A percentile compares a stretch with the other conserved stretches of the same genome.
These are phyloP conservation scores for Catocala fraxini DNA, from an alignment of 2,888 invertebrate genomes.

Conservation along the genomic window DNA sequence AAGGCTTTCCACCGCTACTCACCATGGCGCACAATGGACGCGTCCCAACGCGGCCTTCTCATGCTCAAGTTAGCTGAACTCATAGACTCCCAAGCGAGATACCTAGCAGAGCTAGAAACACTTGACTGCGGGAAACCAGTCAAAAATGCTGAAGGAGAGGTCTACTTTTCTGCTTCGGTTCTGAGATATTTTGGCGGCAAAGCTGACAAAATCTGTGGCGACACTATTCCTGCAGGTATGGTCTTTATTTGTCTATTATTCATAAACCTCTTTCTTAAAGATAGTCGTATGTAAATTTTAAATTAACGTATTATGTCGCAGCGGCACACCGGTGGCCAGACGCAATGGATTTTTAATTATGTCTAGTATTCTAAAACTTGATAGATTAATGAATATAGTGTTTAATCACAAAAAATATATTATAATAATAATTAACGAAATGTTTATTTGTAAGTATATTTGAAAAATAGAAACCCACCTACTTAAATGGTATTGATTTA, in stretches of 20 bases:
- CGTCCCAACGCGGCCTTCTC: conserved; percentile 92
- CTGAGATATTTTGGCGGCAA: conserved; percentile 96
- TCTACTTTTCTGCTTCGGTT: conserved; percentile 88
- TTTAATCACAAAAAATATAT: too few species aligned
- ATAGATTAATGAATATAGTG: too few species aligned
- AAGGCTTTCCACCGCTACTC: conserved; percentile 92
- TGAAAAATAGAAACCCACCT: too few species aligned
- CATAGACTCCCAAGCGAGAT: conserved; percentile 91
- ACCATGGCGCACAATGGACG: conserved; percentile 94
- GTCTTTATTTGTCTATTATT: neutral
- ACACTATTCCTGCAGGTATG: conserved; percentile 90
- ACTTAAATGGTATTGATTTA: too few species aligned
- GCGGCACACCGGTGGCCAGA: too few species aligned
- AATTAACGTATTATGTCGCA: too few species aligned
- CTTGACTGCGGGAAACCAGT: conserved; percentile 98
- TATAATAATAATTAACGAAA: too few species aligned
- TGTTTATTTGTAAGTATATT: too few species aligned
- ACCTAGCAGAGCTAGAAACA: conserved; percentile 96
- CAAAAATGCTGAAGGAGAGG: conserved; percentile 90
- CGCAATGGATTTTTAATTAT: too few species aligned
- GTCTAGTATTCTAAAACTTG: too few species aligned
- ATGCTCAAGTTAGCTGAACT: conserved; percentile 92
- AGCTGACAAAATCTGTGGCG: conserved; percentile 95
- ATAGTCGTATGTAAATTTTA: neutral
- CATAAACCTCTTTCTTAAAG: neutral